Percentiles rank a stretch among this genome's conserved stretches.
Evolutionary conservation across 1,140 invertebrate species (phyloP).

Genomic region (Drosophila ercepeae): DNA sequence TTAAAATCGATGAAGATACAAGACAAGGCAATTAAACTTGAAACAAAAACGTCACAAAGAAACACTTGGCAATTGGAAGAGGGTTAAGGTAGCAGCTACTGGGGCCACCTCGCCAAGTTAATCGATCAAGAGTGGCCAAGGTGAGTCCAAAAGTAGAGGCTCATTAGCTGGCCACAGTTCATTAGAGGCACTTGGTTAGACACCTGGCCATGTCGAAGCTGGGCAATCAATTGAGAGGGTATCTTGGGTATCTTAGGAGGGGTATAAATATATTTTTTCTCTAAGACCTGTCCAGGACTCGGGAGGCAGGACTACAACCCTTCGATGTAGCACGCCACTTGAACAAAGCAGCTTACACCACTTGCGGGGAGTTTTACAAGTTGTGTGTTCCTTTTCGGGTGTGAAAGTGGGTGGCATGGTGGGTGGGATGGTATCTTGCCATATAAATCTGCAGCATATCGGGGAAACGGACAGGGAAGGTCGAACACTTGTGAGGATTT

Average conservation of each 20-base stretch:
- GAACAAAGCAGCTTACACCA: constrained; percentile 79
- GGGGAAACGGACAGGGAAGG: neutral
- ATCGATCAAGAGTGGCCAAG: constrained; percentile 62
- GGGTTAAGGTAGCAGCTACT: constrained; percentile 59
- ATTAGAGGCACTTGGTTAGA: constrained; percentile 44
- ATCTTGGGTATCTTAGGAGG: neutral
- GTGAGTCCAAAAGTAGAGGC: constrained; percentile 12
- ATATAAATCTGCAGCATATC: neutral
- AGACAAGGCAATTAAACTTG: constrained; percentile 75
- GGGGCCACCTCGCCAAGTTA: constrained; percentile 37
- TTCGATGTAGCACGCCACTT: constrained; percentile 54
- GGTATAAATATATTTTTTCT: neutral
- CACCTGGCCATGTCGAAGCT: constrained; percentile 29
- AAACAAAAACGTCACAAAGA: constrained; percentile 61
- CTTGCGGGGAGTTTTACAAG: constrained; percentile 53
- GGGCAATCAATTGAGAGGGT: neutral
- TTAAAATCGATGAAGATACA: constrained; percentile 60
- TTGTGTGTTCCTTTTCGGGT: neutral
- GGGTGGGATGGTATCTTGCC: constrained; percentile 16
- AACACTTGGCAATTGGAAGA: constrained; percentile 48
- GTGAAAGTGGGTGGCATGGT: neutral
- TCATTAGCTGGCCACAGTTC: constrained; percentile 54
- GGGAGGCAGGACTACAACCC: constrained; percentile 36
- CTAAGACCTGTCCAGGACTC: too few species aligned
- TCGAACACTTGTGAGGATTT: constrained; percentile 70